These are phyloP conservation scores for Drosophila pegasa DNA, from an alignment of 2,888 invertebrate genomes.

Conservation along the genomic window DNA sequence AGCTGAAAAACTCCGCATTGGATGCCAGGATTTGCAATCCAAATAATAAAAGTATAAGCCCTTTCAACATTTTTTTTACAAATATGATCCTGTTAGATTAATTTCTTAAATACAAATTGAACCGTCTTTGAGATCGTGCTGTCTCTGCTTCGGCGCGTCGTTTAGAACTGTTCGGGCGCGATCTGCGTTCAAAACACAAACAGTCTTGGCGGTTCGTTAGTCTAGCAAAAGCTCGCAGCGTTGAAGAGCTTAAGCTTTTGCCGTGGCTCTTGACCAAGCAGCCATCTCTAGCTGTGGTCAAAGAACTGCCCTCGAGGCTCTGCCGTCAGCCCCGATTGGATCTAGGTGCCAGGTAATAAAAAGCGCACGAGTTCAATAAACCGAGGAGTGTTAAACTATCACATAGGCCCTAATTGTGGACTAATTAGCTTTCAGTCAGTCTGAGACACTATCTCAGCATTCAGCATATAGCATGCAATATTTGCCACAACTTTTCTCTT, in stretches of 20 bases:
- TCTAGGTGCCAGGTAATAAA: neutral
- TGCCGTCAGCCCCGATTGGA: slow-evolving; percentile 36
- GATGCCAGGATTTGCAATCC: slow-evolving; percentile 30
- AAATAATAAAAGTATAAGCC: slow-evolving; percentile 9
- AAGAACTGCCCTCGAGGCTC: slow-evolving; percentile 51
- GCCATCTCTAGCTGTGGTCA: slow-evolving; percentile 30
- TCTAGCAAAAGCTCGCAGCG: slow-evolving; percentile 55
- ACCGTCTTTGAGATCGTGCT: slow-evolving; percentile 30
- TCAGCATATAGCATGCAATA: neutral
- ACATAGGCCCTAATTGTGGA: neutral
- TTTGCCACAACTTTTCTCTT: slow-evolving; percentile 15
- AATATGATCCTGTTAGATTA: neutral
- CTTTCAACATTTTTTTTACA: slow-evolving; percentile 24
- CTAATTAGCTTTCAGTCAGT: slow-evolving; percentile 7
- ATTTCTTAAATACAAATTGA: neutral
- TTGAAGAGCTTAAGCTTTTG: slow-evolving; percentile 37
- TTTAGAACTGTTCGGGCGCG: slow-evolving; percentile 53
- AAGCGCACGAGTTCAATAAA: slow-evolving; percentile 49
- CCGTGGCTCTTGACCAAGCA: slow-evolving; percentile 28
- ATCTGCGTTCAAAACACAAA: slow-evolving; percentile 17
- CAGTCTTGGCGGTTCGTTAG: slow-evolving; percentile 23
- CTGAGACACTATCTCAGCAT: neutral
- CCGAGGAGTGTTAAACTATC: slow-evolving; percentile 12
- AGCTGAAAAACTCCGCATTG: slow-evolving; percentile 76
- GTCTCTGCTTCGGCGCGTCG: slow-evolving; percentile 53